phyloP scores from a whole-genome alignment of 1,140 invertebrate species.

The Lerema accius region DNA sequence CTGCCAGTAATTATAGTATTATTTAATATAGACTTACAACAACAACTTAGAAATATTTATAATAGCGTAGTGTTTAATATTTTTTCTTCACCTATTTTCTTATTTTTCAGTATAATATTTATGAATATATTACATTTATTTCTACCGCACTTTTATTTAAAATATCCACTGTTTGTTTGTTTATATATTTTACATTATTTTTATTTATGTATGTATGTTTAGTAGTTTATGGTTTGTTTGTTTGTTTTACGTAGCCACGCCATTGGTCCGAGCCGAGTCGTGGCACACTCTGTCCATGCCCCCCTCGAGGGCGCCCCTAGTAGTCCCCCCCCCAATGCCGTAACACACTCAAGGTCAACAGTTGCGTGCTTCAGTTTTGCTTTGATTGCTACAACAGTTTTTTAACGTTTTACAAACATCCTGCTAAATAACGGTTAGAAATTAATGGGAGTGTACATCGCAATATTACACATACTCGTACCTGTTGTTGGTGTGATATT shows the following conservation, averaged over 20 bases:
- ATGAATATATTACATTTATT: too few species aligned
- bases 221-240: slow-evolving; percentile 28
- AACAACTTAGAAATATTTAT: background rate
- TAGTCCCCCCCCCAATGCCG: slow-evolving; percentile 58
- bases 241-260: slow-evolving; percentile 65
- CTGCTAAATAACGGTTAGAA: too few species aligned
- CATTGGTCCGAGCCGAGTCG: slow-evolving; percentile 81
- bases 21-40: background rate
- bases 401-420: slow-evolving; percentile 3
- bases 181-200: background rate
- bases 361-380: slow-evolving; percentile 53
- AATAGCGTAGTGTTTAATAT: background rate
- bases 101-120: too few species aligned
- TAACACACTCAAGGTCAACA: slow-evolving; percentile 44
- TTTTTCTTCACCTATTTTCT: background rate
- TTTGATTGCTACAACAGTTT: slow-evolving; percentile 30
- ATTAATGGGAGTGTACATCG: too few species aligned
- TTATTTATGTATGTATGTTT: slow-evolving; percentile 30
- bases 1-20: too few species aligned
- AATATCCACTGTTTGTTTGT: background rate
- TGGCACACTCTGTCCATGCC: slow-evolving; percentile 81
- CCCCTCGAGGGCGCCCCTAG: slow-evolving; percentile 68
- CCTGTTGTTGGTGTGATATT: too few species aligned
- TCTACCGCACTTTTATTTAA: too few species aligned
- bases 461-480: too few species aligned